Conservation (phyloP, 2,797 vertebrate genomes). For the Trachurus trachurus region DNA sequence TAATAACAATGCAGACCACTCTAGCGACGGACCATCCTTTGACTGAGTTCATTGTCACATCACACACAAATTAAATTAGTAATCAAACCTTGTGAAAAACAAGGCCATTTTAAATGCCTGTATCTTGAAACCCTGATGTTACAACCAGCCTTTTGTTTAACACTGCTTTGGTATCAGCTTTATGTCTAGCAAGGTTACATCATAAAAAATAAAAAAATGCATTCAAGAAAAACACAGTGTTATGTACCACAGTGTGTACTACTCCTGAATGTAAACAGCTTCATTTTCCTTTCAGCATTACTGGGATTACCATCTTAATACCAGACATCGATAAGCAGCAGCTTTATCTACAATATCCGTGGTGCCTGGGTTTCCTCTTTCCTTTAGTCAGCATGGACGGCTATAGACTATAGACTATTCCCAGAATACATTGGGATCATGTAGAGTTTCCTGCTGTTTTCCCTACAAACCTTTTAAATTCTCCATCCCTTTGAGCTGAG, state of each 20-base stretch:
- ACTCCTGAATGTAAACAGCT: constrained; percentile 19
- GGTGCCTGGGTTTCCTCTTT: constrained; percentile 59
- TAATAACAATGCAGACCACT: constrained; percentile 11
- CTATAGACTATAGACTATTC: constrained; percentile 35
- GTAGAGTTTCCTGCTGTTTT: constrained; percentile 61
- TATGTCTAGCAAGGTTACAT: constrained; percentile 22
- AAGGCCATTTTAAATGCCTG: constrained; percentile 8
- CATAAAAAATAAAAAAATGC: background rate
- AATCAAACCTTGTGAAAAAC: constrained; percentile 28
- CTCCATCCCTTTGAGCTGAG: constrained; percentile 35
- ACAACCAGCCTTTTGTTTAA: constrained; percentile 19
- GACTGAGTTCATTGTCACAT: background rate
- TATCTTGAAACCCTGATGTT: constrained; percentile 1
- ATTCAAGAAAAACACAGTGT: background rate
- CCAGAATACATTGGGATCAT: constrained; percentile 56
- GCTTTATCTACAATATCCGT: constrained; percentile 32
- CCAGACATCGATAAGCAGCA: constrained; percentile 43
- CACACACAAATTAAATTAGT: constrained; percentile 3
- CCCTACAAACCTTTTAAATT: constrained; percentile 61
- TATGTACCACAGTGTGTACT: background rate
- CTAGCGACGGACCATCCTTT: too few species aligned
- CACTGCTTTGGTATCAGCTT: constrained; percentile 9
- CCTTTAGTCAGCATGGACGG: constrained; percentile 62
- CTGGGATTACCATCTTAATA: constrained; percentile 21
- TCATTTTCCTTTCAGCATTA: constrained; percentile 18